phyloP scores from a whole-genome alignment of 2,888 invertebrate species.

The Trissolcus brochymenae region DNA sequence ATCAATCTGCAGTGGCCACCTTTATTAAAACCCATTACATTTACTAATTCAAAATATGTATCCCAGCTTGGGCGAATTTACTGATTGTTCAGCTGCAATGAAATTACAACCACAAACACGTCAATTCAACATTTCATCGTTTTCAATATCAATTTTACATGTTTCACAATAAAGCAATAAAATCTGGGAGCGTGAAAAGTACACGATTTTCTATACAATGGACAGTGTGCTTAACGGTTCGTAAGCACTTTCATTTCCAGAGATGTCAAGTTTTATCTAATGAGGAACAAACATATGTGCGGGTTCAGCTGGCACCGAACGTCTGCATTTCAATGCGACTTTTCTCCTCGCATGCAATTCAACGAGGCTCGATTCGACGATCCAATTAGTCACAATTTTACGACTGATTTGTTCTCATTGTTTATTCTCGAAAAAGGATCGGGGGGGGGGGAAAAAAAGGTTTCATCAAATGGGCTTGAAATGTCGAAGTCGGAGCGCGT shows the following conservation, averaged over 20 bases:
- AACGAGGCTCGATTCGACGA: no score
- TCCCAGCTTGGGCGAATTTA: no score
- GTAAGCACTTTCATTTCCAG: constrained; percentile 67
- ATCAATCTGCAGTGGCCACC: no score
- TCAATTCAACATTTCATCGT: no score
- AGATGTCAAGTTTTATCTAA: constrained; percentile 62
- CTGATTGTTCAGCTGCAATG: no score
- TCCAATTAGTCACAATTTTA: no score
- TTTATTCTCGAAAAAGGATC: no score
- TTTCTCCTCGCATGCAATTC: neutral
- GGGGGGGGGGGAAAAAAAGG: neutral
- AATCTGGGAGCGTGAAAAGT: constrained; percentile 39
- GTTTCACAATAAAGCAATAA: no score
- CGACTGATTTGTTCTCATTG: neutral
- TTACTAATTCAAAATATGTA: no score
- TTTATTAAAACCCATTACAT: no score
- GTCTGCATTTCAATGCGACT: neutral
- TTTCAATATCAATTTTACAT: no score
- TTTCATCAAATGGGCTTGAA: constrained; percentile 43
- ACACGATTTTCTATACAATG: constrained; percentile 42
- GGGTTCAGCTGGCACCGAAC: constrained; percentile 50
- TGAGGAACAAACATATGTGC: constrained; percentile 61
- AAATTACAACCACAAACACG: no score
- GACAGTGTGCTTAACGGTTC: constrained; percentile 63
- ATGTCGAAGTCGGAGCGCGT: neutral